These are phyloP conservation scores for Oriolus oriolus DNA, from an alignment of 2,113 vertebrate species.

Conservation along the genomic window DNA sequence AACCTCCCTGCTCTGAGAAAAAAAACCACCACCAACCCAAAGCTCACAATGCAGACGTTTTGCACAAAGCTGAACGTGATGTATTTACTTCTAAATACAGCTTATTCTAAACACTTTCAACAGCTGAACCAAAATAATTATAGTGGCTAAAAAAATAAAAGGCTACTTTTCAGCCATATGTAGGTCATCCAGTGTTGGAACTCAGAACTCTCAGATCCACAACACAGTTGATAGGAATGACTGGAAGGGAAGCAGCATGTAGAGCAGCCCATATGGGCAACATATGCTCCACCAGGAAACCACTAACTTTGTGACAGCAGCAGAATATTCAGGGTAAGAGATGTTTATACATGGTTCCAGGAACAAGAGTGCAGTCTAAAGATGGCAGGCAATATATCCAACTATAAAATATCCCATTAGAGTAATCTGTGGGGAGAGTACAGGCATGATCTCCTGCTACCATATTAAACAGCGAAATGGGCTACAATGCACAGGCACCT, in stretches of 20 bases:
- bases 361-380: background rate
- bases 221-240: conserved; percentile 14
- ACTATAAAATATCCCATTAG: background rate
- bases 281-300: conserved; percentile 54
- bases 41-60: background rate
- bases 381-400: background rate
- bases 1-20: background rate
- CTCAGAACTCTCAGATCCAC: background rate
- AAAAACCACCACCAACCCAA: background rate
- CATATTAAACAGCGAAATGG: background rate
- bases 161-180: background rate
- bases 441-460: background rate
- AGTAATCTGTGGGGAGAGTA: background rate
- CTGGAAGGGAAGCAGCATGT: conserved; percentile 51
- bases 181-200: conserved; percentile 37
- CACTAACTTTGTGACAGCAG: conserved; percentile 25
- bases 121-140: background rate
- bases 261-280: conserved; percentile 54
- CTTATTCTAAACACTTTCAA: background rate
- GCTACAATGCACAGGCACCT: background rate
- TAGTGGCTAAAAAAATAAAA: background rate
- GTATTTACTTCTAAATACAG: background rate
- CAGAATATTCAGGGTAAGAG: conserved; percentile 22
- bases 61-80: background rate
- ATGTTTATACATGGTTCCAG: background rate